Percentiles rank a stretch among this genome's conserved stretches.
Evolutionary conservation across 2,113 vertebrate species (phyloP).

Genomic region (Pelecanoides urinatrix): DNA sequence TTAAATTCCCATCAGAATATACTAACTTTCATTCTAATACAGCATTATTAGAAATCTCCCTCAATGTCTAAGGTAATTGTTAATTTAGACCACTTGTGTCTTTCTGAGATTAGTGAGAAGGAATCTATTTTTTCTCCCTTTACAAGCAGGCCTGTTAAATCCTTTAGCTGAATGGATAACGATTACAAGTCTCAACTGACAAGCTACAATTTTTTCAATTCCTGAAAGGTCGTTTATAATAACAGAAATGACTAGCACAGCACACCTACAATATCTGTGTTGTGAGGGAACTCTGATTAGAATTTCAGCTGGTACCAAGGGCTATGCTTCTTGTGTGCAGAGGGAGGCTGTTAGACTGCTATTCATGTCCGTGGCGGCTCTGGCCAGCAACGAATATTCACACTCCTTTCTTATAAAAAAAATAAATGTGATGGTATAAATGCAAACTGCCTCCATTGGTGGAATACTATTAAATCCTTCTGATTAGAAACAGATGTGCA

Average conservation of each 20-base stretch:
- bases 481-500: not conserved
- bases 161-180: conserved; percentile 32
- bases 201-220: conserved; percentile 32
- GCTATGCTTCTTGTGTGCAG: not conserved
- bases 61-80: conserved; percentile 22
- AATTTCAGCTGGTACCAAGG: conserved; percentile 13
- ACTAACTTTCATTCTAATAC: not conserved
- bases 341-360: not conserved
- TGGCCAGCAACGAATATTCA: not conserved
- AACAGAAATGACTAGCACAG: conserved; percentile 27
- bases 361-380: not conserved
- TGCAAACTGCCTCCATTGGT: not conserved
- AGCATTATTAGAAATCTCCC: not conserved
- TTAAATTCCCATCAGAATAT: not conserved
- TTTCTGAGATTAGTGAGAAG: not conserved
- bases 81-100: conserved; percentile 24
- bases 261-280: not conserved
- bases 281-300: conserved; percentile 26
- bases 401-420: not conserved
- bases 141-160: conserved; percentile 31
- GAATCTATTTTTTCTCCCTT: not conserved
- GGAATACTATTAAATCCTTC: not conserved
- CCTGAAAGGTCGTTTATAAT: conserved; percentile 33
- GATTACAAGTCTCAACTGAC: conserved; percentile 49
- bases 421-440: not conserved